Evolutionary conservation across 2,888 invertebrate species (phyloP).

Genomic region (Dynastes hyllus): DNA sequence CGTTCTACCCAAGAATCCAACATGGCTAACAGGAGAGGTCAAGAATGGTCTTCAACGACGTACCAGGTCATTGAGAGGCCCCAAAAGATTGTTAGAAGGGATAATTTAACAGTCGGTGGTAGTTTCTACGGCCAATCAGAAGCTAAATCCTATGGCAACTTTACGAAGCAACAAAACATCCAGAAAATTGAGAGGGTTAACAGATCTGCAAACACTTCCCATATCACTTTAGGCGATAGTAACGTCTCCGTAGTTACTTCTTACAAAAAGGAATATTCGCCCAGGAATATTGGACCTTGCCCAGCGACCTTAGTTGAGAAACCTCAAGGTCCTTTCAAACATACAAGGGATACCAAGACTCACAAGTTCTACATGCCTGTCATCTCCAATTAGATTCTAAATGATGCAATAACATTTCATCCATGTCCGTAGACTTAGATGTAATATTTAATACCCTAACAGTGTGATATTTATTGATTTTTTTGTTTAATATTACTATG

Average conservation of each 20-base stretch:
- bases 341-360: constrained; percentile 87
- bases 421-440: constrained; percentile 55
- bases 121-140: constrained; percentile 85
- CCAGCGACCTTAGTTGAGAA: constrained; percentile 86
- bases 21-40: constrained; percentile 71
- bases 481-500: constrained; percentile 9
- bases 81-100: constrained; percentile 76
- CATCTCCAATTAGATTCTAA: constrained; percentile 69
- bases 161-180: constrained; percentile 72
- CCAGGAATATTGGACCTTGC: constrained; percentile 83
- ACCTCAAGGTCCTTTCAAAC: constrained; percentile 85
- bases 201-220: constrained; percentile 81
- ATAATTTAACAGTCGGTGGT: constrained; percentile 82
- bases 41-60: constrained; percentile 71
- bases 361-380: constrained; percentile 88
- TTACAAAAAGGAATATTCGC: constrained; percentile 86
- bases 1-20: constrained; percentile 76
- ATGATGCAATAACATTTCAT: constrained; percentile 15
- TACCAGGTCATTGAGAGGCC: constrained; percentile 75
- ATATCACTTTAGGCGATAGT: constrained; percentile 83
- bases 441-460: constrained; percentile 60
- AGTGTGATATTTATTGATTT: constrained; percentile 63
- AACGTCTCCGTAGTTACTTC: constrained; percentile 76
- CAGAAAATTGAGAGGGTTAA: constrained; percentile 76
- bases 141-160: constrained; percentile 81